These are phyloP conservation scores for Myiagra hebetior DNA, from an alignment of 2,113 vertebrate species.

Conservation along the genomic window DNA sequence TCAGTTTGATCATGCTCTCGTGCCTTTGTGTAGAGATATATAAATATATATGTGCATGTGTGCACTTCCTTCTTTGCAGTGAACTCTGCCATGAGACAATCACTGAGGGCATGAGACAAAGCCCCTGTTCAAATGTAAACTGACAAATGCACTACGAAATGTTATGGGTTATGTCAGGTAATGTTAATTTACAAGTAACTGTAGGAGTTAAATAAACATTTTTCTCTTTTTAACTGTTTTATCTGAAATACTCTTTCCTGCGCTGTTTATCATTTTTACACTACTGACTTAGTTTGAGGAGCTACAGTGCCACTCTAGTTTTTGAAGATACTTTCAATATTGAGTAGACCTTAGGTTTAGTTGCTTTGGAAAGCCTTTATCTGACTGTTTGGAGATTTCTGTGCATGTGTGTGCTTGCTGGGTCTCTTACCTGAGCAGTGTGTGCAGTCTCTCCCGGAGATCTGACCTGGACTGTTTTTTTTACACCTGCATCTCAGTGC, in stretches of 20 bases:
- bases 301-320: background rate
- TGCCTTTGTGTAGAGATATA: background rate
- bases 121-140: background rate
- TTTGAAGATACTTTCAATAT: background rate
- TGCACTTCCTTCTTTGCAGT: background rate
- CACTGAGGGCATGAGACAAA: background rate
- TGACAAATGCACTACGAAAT: background rate
- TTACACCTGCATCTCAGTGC: too few relatives aligned
- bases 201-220: background rate
- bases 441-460: background rate
- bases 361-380: background rate
- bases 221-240: background rate
- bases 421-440: background rate
- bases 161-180: background rate
- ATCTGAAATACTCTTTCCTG: background rate
- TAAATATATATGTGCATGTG: too few relatives aligned
- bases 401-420: background rate
- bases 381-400: background rate
- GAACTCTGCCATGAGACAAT: accelerated
- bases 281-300: background rate
- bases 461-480: background rate
- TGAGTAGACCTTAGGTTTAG: background rate
- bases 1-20: background rate
- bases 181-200: background rate
- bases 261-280: background rate